Evolutionary conservation across 2,113 vertebrate genomes (phyloP).

Genomic region (Eudyptes chrysolophus): DNA sequence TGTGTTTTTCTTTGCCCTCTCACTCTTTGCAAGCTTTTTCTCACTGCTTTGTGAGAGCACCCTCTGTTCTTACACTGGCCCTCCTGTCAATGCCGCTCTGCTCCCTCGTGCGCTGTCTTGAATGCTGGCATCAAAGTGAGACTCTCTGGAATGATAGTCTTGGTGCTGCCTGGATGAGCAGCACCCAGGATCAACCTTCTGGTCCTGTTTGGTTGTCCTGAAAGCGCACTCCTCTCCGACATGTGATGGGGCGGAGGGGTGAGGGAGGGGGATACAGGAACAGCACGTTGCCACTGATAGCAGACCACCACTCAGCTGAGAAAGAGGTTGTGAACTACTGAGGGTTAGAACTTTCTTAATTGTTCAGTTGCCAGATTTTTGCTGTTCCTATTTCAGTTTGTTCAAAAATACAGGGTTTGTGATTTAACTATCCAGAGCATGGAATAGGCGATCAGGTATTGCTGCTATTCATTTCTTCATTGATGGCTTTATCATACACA

Average conservation of each 20-base stretch:
- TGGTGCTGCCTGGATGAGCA: not conserved
- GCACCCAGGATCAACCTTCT: not conserved
- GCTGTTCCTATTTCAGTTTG: not conserved
- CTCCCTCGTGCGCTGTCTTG: accelerated
- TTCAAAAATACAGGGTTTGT: not conserved
- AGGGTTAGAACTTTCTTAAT: not conserved
- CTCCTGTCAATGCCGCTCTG: not conserved
- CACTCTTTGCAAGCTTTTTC: not conserved
- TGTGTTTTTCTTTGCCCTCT: not conserved
- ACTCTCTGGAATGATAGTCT: not conserved
- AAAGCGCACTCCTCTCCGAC: accelerated
- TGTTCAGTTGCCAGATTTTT: not conserved
- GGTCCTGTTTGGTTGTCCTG: not conserved
- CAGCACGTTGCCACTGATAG: accelerated
- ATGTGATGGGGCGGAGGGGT: accelerated
- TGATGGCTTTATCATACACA: not conserved
- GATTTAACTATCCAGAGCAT: not conserved
- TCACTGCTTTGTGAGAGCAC: not conserved
- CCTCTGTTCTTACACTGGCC: not conserved
- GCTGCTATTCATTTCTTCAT: not conserved
- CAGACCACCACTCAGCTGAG: not conserved
- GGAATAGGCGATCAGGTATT: not conserved
- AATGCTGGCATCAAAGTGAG: not conserved
- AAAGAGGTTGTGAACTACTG: not conserved
- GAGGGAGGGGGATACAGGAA: not conserved